These are phyloP conservation scores for Porites divaricata DNA, from an alignment of 92 coral and sea anemone genomes.

Conservation along the genomic window DNA sequence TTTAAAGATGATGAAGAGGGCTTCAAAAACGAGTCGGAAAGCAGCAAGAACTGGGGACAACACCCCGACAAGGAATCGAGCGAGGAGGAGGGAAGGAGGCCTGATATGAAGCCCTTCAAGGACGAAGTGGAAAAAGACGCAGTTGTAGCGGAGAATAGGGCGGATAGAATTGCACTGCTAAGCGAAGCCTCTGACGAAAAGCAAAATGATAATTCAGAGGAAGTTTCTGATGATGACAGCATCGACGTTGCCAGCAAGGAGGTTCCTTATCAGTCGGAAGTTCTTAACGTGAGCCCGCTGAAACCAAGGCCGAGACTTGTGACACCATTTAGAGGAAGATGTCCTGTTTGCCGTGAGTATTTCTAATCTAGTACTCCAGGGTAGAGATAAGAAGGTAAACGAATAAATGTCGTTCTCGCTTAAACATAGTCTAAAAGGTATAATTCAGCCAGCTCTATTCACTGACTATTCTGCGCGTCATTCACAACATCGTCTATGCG, in stretches of 20 bases:
- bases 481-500: not conserved
- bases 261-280: slow-evolving; percentile 19
- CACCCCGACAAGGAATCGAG: not conserved
- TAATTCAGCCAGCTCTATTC: too few relatives aligned
- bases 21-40: not conserved
- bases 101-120: slow-evolving; percentile 22
- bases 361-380: too few relatives aligned
- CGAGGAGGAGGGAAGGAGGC: slow-evolving; percentile 4
- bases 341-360: slow-evolving; percentile 54
- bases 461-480: too few relatives aligned
- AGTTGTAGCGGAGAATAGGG: slow-evolving; percentile 41
- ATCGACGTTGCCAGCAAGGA: slow-evolving; percentile 19
- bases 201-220: slow-evolving; percentile 8
- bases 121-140: slow-evolving; percentile 53
- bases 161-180: slow-evolving; percentile 29
- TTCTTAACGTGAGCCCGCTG: slow-evolving; percentile 25
- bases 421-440: too few relatives aligned
- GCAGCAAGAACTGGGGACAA: slow-evolving; percentile 1
- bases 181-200: slow-evolving; percentile 16
- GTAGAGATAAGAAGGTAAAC: too few relatives aligned
- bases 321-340: slow-evolving; percentile 45
- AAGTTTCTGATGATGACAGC: slow-evolving; percentile 18
- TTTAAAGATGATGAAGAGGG: slow-evolving; percentile 27
- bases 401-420: too few relatives aligned
- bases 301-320: slow-evolving; percentile 30